Base-by-base conservation (phyloP, 1,140 invertebrate species). In the Phenacoccus solenopsis region DNA sequence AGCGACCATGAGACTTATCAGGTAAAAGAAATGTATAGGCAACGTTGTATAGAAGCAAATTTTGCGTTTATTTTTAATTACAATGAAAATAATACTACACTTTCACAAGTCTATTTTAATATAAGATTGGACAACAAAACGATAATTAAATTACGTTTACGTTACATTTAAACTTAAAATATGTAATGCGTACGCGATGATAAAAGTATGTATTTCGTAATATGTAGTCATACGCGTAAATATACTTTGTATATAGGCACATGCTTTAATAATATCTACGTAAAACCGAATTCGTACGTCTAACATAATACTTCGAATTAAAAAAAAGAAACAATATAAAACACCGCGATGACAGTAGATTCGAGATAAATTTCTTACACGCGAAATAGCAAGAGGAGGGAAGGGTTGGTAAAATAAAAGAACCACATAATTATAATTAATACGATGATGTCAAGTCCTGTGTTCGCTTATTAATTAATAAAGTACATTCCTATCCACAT, bases 1-100 rank as follows among this genome's bases (percentile, higher is more conserved):
- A n/a, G n/a, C n/a, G n/a, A n/a, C n/a, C n/a, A n/a, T n/a, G n/a
- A n/a, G n/a, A n/a, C n/a, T n/a, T n/a, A n/a, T n/a, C n/a, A n/a
- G n/a, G n/a, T n/a, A n/a, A n/a, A n/a, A n/a, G n/a, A n/a, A n/a
- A n/a, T n/a, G n/a, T n/a, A n/a, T n/a, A n/a, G n/a, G n/a, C n/a
- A n/a, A n/a, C n/a, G n/a, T n/a, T n/a, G n/a, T n/a, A 49, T 49
- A 49, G 38, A 49, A 49, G 38, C 38, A 49, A 49, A 49, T n/a
- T 13, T 32, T 32, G 30, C 30, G 30, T 32, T 32, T 32, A 32
- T 32, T 32, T 32, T 49, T 49, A 2, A 3, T 49, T 49, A 49
- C 38, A 49, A 49, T 49, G 38, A n/a, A 49, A 49, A 49, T 49
- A 49, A 49, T 49, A 49, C 38, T 32, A 5, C 20, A 49, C 38